Conservation (phyloP, 2,888 invertebrate genomes). For the Cephus sareptanus region DNA sequence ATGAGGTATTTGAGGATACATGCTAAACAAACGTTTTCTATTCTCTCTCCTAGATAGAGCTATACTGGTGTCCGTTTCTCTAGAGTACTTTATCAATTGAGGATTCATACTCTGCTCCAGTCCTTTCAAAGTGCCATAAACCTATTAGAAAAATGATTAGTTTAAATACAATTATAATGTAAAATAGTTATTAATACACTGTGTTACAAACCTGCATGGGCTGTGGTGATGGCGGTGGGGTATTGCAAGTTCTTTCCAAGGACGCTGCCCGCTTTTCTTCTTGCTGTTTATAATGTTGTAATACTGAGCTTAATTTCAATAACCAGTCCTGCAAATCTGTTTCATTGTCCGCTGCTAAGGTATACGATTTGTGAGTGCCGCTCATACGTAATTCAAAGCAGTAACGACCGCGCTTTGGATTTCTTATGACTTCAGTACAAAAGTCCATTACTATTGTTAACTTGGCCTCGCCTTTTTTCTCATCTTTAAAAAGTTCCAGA, state of each 20-base stretch:
- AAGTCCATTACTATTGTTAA: constrained; percentile 94
- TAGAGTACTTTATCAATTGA: constrained; percentile 87
- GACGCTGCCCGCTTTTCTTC: constrained; percentile 81
- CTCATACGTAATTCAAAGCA: constrained; percentile 91
- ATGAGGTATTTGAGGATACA: constrained; percentile 73
- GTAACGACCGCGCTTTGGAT: constrained; percentile 84
- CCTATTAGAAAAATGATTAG: constrained; percentile 35
- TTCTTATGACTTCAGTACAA: constrained; percentile 90
- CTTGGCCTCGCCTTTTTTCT: constrained; percentile 90
- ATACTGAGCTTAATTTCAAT: constrained; percentile 81
- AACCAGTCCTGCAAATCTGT: constrained; percentile 88
- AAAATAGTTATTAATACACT: background rate
- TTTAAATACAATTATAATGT: background rate
- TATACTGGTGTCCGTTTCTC: constrained; percentile 90
- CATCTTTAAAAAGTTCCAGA: constrained; percentile 92
- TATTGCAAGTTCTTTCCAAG: constrained; percentile 70
- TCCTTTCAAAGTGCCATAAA: constrained; percentile 87
- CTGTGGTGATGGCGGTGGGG: constrained; percentile 73
- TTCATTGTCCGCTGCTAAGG: constrained; percentile 88
- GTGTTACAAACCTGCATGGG: constrained; percentile 63
- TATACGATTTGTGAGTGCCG: constrained; percentile 86
- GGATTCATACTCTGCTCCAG: constrained; percentile 94
- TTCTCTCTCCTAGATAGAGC: constrained; percentile 83
- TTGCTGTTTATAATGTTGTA: constrained; percentile 84
- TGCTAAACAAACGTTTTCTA: constrained; percentile 81